These are phyloP conservation scores for Myiozetetes cayanensis DNA, from an alignment of 2,113 vertebrate genomes.

Conservation along the genomic window DNA sequence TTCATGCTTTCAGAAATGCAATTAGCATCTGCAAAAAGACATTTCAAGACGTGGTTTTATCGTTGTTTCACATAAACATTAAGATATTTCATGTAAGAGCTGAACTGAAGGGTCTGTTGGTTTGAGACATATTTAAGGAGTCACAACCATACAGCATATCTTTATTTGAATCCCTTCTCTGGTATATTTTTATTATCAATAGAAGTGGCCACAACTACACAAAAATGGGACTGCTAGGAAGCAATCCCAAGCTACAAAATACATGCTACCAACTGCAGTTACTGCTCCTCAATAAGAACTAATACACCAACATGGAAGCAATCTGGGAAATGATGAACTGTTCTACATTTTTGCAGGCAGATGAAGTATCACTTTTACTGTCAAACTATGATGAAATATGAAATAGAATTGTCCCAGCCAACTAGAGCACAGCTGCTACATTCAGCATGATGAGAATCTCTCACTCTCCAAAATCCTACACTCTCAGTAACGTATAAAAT, in stretches of 20 bases:
- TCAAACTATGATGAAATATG: neutral
- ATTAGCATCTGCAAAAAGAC: constrained; percentile 5
- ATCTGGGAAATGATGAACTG: neutral
- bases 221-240: neutral
- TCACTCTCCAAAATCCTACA: neutral
- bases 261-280: neutral
- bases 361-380: neutral
- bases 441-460: neutral
- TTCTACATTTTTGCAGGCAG: neutral
- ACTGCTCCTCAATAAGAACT: constrained; percentile 12
- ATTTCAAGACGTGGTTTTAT: neutral
- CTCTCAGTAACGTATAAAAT: neutral
- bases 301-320: neutral
- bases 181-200: neutral
- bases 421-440: neutral
- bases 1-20: constrained; percentile 13
- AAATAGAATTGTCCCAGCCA: neutral
- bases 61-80: neutral
- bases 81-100: neutral
- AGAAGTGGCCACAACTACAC: neutral
- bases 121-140: neutral
- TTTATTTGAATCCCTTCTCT: neutral
- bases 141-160: neutral
- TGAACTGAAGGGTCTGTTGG: neutral
- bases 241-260: neutral